Percentiles rank a stretch among this genome's conserved stretches.
phyloP scores from a whole-genome alignment of 2,113 vertebrate species.

The Colinus virginianus region DNA sequence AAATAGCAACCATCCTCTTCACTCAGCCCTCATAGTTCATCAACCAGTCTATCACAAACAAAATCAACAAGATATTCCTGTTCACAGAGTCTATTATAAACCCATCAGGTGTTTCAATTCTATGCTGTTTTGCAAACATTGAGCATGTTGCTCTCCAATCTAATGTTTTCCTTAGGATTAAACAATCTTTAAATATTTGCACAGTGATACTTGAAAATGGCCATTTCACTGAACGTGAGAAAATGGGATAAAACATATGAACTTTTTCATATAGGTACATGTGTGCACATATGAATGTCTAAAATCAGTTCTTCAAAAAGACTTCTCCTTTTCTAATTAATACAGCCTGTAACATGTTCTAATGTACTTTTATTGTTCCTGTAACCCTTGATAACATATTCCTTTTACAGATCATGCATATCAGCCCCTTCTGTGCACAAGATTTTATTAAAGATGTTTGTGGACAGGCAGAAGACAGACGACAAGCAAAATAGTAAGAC shows the following conservation, averaged over 20 bases:
- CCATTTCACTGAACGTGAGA: neutral
- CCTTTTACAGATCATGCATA: neutral
- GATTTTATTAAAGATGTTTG: neutral
- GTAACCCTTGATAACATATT: neutral
- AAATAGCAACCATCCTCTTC: neutral
- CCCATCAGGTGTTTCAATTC: conserved; percentile 11
- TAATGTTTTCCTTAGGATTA: conserved; percentile 13
- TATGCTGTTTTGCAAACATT: neutral
- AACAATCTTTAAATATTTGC: conserved; percentile 39
- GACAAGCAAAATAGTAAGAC: neutral
- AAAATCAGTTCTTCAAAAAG: neutral
- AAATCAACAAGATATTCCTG: conserved; percentile 48
- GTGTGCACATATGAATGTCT: neutral
- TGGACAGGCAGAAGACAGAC: neutral
- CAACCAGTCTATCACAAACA: conserved; percentile 50
- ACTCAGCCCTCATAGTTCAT: conserved; percentile 8
- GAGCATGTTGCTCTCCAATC: conserved; percentile 12
- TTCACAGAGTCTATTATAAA: conserved; percentile 50
- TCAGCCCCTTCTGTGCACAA: neutral
- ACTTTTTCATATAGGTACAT: neutral
- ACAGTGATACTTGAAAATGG: neutral
- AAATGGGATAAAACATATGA: neutral
- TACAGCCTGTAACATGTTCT: neutral
- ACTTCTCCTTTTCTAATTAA: neutral
- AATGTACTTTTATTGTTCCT: neutral